Conservation (phyloP, 2,797 vertebrate genomes). For the Lates japonicus region DNA sequence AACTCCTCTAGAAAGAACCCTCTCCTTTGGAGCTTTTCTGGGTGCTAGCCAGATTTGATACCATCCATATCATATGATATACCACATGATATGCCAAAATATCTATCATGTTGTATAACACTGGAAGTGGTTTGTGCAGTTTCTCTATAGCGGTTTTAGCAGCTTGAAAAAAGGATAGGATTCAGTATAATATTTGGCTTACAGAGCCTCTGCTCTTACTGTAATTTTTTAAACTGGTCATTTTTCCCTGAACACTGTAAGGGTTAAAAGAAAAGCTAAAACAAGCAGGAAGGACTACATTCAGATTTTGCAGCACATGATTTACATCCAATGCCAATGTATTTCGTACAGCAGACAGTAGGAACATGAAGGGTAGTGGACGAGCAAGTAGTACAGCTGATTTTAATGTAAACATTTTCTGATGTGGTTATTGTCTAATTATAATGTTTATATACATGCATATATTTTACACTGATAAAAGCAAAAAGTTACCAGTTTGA, state of each 20-base stretch:
- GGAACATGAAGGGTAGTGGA: not conserved
- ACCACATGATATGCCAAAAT: no score
- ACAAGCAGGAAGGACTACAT: not conserved
- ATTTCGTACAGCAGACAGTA: not conserved
- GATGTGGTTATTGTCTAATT: not conserved
- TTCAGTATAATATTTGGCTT: no score
- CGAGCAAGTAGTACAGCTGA: not conserved
- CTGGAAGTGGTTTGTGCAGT: no score
- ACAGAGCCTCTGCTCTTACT: no score
- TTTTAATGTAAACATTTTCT: not conserved
- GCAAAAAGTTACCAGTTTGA: not conserved
- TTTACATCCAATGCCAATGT: not conserved
- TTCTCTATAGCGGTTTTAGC: no score
- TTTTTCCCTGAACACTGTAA: not conserved
- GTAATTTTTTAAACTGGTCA: no score
- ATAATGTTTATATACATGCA: no score
- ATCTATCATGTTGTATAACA: no score
- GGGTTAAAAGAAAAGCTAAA: not conserved
- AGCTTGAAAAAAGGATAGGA: no score
- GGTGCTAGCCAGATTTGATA: no score
- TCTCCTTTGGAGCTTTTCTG: not conserved
- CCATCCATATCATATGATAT: no score
- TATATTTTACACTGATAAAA: not conserved
- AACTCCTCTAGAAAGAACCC: not conserved
- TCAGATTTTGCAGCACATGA: not conserved